A percentile compares a stretch with the other conserved stretches of the same genome.
These are phyloP conservation scores for Centruroides vittatus DNA, from an alignment of 1,140 invertebrate genomes.

Conservation along the genomic window DNA sequence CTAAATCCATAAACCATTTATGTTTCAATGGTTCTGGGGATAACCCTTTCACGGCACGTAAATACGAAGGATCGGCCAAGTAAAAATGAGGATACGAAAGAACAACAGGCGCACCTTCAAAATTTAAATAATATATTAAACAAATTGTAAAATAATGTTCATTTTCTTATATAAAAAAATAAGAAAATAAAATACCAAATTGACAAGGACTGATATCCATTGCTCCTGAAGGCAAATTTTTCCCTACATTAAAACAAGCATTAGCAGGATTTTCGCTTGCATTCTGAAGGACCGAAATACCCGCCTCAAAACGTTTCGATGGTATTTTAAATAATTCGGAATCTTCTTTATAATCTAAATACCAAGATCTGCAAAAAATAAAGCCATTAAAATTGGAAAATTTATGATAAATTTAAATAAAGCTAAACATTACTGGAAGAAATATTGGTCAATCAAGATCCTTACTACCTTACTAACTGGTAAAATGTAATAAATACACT, in stretches of 20 bases:
- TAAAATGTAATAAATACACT: too few species aligned
- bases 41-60: conserved; percentile 1
- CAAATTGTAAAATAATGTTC: too few species aligned
- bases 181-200: neutral
- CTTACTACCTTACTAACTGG: too few species aligned
- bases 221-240: conserved; percentile 2
- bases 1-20: conserved; percentile 2
- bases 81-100: conserved; percentile 69
- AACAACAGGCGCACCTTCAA: conserved; percentile 37
- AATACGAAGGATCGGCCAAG: conserved; percentile 40
- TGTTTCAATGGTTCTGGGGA: neutral
- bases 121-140: too few species aligned
- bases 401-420: too few species aligned
- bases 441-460: too few species aligned
- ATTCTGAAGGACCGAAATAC: neutral
- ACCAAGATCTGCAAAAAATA: neutral
- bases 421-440: too few species aligned
- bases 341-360: neutral
- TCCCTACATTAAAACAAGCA: conserved; percentile 1
- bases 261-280: conserved; percentile 7
- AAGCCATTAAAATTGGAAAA: too few species aligned
- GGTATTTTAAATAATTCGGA: neutral
- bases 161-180: too few species aligned
- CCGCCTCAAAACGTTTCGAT: neutral
- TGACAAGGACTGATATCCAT: conserved; percentile 7